Conservation (phyloP, 2,888 invertebrate species). For the Drosophila flavopinicola region DNA sequence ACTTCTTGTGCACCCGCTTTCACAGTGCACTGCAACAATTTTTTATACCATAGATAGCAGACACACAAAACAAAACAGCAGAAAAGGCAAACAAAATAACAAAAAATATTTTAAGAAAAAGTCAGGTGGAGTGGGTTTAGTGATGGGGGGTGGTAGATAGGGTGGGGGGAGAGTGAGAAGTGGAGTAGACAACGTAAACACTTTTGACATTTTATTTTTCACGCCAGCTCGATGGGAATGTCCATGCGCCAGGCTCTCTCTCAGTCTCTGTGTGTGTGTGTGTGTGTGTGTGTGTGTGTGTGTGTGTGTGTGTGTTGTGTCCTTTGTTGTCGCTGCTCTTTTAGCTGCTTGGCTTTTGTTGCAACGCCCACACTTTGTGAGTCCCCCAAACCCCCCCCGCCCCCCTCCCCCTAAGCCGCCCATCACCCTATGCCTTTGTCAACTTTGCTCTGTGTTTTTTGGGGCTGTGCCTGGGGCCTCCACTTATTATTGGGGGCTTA, state of each 20-base stretch:
- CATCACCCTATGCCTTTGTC: background rate
- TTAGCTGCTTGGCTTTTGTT: constrained; percentile 57
- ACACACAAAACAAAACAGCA: constrained; percentile 34
- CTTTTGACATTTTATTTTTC: constrained; percentile 79
- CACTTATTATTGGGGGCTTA: constrained; percentile 44
- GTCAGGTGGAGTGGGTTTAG: background rate
- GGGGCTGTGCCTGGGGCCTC: constrained; percentile 21
- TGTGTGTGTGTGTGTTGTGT: constrained; percentile 15
- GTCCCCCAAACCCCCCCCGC: background rate
- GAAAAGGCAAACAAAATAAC: constrained; percentile 9
- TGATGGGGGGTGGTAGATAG: background rate
- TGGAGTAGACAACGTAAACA: constrained; percentile 66
- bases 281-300: constrained; percentile 20
- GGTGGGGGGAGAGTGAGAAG: background rate
- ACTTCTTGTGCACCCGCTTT: background rate
- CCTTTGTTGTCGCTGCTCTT: constrained; percentile 58
- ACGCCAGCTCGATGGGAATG: constrained; percentile 56
- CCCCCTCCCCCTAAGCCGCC: background rate
- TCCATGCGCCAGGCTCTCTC: constrained; percentile 13
- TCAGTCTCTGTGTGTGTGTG: constrained; percentile 12
- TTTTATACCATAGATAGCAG: constrained; percentile 68
- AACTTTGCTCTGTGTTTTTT: constrained; percentile 30
- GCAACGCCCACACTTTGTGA: constrained; percentile 27
- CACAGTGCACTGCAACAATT: constrained; percentile 57
- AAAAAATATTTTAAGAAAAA: constrained; percentile 12